Evolutionary conservation across 2,797 vertebrate genomes (phyloP).

Genomic region (Anabas testudineus): DNA sequence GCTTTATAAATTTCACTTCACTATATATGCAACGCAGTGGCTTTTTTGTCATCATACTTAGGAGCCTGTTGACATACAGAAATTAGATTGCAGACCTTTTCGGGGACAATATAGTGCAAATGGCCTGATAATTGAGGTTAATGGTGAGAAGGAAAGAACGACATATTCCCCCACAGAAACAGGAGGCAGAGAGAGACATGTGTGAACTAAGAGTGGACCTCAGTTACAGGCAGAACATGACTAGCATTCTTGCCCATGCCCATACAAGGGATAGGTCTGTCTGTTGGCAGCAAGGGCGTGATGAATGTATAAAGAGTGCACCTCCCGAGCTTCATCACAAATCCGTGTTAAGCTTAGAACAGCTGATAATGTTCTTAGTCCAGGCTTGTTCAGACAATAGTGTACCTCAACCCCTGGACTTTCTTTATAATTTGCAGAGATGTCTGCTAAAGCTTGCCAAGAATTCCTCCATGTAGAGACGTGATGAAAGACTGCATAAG

Average conservation of each 20-base stretch:
- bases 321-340: constrained; percentile 50
- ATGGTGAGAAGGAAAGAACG: neutral
- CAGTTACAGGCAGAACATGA: constrained; percentile 62
- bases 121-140: constrained; percentile 1
- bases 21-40: neutral
- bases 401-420: constrained; percentile 45
- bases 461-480: constrained; percentile 56
- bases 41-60: neutral
- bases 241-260: constrained; percentile 67
- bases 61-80: neutral
- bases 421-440: constrained; percentile 42
- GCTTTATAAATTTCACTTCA: neutral
- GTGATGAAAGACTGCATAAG: constrained; percentile 68
- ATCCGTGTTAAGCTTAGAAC: constrained; percentile 56
- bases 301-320: constrained; percentile 59
- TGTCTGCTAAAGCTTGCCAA: constrained; percentile 51
- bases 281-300: constrained; percentile 47
- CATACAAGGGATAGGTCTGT: constrained; percentile 77
- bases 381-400: constrained; percentile 39
- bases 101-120: neutral
- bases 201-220: constrained; percentile 41
- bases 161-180: neutral
- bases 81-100: neutral
- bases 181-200: constrained; percentile 22
- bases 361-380: constrained; percentile 58